Conservation (phyloP, 2,888 invertebrate species). For the Sesia apiformis region DNA sequence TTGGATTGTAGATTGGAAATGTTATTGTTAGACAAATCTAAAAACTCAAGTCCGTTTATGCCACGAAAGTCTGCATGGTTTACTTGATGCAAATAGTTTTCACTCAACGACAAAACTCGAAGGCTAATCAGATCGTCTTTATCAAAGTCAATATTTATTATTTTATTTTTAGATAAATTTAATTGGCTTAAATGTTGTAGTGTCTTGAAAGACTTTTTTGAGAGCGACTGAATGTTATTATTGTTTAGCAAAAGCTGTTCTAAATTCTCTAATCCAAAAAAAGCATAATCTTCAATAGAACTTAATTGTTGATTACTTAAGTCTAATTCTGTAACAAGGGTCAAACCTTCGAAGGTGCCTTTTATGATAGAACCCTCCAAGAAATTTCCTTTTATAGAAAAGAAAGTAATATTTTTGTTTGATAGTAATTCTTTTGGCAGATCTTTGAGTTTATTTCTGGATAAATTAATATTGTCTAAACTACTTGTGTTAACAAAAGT, state of each 20-base stretch:
- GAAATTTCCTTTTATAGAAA: constrained; percentile 30
- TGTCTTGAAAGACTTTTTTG: constrained; percentile 28
- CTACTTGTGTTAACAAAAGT: constrained; percentile 17
- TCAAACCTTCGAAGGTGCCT: constrained; percentile 44
- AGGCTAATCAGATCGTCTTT: constrained; percentile 32
- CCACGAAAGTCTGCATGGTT: constrained; percentile 24
- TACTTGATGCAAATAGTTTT: constrained; percentile 34
- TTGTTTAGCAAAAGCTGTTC: constrained; percentile 29
- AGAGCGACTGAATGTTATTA: constrained; percentile 30
- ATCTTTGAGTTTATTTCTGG: constrained; percentile 31
- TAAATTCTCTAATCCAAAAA: constrained; percentile 28
- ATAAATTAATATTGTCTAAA: constrained; percentile 28
- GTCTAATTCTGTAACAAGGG: constrained; percentile 22
- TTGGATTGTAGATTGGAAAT: constrained; percentile 29
- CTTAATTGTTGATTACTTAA: constrained; percentile 33
- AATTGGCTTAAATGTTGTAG: constrained; percentile 23
- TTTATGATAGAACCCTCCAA: constrained; percentile 30
- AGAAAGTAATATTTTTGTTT: constrained; percentile 25
- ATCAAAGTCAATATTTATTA: constrained; percentile 32
- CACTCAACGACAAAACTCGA: constrained; percentile 21
- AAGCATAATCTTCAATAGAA: constrained; percentile 39
- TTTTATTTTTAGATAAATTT: constrained; percentile 42
- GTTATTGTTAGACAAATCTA: constrained; percentile 45
- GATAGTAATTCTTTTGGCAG: constrained; percentile 36
- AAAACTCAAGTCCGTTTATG: constrained; percentile 25